Base-by-base conservation (phyloP, 37 sponge, comb jelly and placozoan genomes). In the Geodia barretti region DNA sequence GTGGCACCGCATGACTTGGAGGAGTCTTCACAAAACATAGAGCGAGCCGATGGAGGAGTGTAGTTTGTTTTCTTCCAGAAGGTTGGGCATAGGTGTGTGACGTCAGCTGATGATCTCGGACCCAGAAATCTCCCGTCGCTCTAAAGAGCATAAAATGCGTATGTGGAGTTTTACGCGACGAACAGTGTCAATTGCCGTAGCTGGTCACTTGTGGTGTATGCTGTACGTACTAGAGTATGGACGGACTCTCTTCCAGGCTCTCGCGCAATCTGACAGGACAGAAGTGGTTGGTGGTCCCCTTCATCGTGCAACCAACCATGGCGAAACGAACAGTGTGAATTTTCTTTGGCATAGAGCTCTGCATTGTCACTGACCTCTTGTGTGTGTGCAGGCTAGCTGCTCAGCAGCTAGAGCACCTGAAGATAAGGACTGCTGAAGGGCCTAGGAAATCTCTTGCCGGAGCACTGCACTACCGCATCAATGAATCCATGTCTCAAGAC, bases 131-230 rank as follows among this genome's bases (percentile, higher is more conserved):
- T 96, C 97, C 14, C 86, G 99, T 14, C 85, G 96, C 28, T 92
- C 97, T 21, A 98, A 98, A 63, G 99, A n/a, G 99, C 21, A 98
- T 98, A n/a, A n/a, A n/a, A n/a, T 35, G 99, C 99, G 3, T 98
- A 98, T 73, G 93, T 98, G 3, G 99, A 98, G 87, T 98, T 98
- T 78, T 70, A 81, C 4, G 89, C 87, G 14, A 86, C 84, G 42
- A 83, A 62, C 30, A 94, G 92, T 38, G 89, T 96, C 1, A 67
- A n/a, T n/a, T n/a, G n/a, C n/a, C n/a, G n/a, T n/a, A 47, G 36
- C 32, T 28, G 39, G 92, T 87, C 29, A 79, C 35, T 47, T 30
- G n/a, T 38, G 4, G 41, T 54, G 29, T 54, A 29, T 26, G 64
- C 29, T 62, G 39, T 43, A 32, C 26, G 60, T 58, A 20, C 11